A percentile compares a stretch with the other conserved stretches of the same genome.
Evolutionary conservation across 2,113 vertebrate species (phyloP).

Genomic region (Zootoca vivipara): DNA sequence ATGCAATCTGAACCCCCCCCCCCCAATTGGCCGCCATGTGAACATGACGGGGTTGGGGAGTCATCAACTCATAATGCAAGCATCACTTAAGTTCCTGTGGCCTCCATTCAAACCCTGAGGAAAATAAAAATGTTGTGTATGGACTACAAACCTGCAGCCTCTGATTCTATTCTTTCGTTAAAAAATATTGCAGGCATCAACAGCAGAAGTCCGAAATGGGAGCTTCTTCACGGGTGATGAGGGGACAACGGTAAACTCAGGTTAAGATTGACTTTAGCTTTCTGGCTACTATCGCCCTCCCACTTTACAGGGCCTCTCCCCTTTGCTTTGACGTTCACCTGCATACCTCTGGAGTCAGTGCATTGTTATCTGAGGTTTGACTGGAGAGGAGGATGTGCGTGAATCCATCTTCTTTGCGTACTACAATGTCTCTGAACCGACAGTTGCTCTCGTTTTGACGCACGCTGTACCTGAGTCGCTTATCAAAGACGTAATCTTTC

Average conservation of each 20-base stretch:
- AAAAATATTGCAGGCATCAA: background rate
- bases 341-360: constrained; percentile 94
- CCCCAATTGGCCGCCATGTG: background rate
- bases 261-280: background rate
- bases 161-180: too few relatives aligned
- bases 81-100: too few relatives aligned
- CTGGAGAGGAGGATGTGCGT: constrained; percentile 95
- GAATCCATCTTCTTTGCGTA: constrained; percentile 96
- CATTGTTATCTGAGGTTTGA: constrained; percentile 97
- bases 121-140: background rate
- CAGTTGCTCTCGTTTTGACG: constrained; percentile 95
- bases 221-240: background rate
- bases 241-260: background rate
- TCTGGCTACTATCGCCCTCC: constrained; percentile 15
- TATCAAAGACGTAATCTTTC: constrained; percentile 95
- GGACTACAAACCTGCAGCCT: background rate
- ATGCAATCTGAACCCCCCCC: background rate
- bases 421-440: constrained; percentile 97
- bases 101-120: background rate
- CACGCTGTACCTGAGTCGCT: constrained; percentile 95
- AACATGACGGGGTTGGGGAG: background rate
- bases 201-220: background rate
- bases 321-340: constrained; percentile 40
- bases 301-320: background rate
- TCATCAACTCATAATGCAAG: background rate